A percentile compares a stretch with the other conserved stretches of the same genome.
phyloP scores from a whole-genome alignment of 1,140 invertebrate genomes.

The Temnothorax curvispinosus region DNA sequence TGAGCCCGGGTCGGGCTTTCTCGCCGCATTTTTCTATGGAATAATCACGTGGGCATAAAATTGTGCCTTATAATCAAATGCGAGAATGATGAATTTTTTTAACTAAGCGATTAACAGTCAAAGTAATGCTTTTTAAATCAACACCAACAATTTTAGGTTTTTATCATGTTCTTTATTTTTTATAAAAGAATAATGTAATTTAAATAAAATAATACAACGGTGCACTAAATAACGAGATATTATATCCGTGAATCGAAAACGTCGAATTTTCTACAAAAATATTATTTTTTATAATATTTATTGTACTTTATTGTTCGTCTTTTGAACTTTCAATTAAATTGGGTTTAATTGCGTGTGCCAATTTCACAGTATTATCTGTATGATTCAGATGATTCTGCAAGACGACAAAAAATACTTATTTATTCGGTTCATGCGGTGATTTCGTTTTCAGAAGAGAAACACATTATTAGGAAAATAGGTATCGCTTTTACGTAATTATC shows the following conservation, averaged over 20 bases:
- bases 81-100: not conserved
- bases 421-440: too few relatives aligned
- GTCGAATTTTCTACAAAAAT: not conserved
- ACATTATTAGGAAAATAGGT: too few relatives aligned
- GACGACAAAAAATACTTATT: too few relatives aligned
- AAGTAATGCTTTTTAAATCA: not conserved
- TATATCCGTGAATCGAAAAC: not conserved
- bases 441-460: too few relatives aligned
- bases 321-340: not conserved
- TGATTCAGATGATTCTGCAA: too few relatives aligned
- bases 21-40: slow-evolving; percentile 11
- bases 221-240: not conserved
- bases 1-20: not conserved
- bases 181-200: not conserved
- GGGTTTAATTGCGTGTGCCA: not conserved
- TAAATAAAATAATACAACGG: not conserved
- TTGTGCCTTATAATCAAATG: slow-evolving; percentile 11
- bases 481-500: not conserved
- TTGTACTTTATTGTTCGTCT: not conserved
- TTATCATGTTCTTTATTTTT: not conserved
- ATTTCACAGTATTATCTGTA: not conserved
- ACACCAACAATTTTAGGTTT: not conserved
- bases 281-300: not conserved
- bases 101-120: slow-evolving; percentile 11
- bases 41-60: slow-evolving; percentile 15